Base-by-base conservation (phyloP, 2,888 invertebrate genomes). In the Idaea dimidiata region DNA sequence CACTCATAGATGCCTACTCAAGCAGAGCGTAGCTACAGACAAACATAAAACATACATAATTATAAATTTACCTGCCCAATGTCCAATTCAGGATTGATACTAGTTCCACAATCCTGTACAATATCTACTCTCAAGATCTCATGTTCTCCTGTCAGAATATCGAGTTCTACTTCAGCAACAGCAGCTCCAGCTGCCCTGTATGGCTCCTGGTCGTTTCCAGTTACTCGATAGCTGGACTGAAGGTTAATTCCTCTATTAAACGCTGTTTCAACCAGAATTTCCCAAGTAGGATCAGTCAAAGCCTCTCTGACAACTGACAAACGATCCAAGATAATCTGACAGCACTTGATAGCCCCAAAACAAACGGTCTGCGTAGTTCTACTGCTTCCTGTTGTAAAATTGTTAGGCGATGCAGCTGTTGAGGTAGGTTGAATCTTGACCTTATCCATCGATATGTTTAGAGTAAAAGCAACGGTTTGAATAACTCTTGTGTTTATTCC, bases 401-500 rank as follows among this genome's bases (percentile, higher is more conserved):
- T 86, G 80, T 97, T 97, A 0, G 96, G 95, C 3, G 93, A 87
- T 14, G 93, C 90, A 17, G 95, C 78, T 54, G 88, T 94, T 71
- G 94, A 94, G 16, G 93, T 93, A 0, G 95, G 91, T 76, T 95
- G 96, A 0, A 97, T 93, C 54, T 89, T 93, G 0, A 97, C 87
- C 84, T 94, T 93, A 0, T 94, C 93, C 55, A 96, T 68, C 3
- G 95, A 90, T 62, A 96, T 94, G 0, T 94, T 95, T 0, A 96
- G 86, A 2, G 93, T 93, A 74, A 95, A 93, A 0, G 96, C 96
- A 5, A 87, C 83, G 1, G 95, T 94, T 89, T 96, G 96, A 5
- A 94, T 93, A 0, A 94, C 93, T 94, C 94, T 89, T 1, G 96
- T 96, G 70, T 96, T 88, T 58, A 96, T 93, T 10, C 97, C 97